These are phyloP conservation scores for Coronaproctus castanopsis DNA, from an alignment of 2,888 invertebrate genomes.

Conservation along the genomic window DNA sequence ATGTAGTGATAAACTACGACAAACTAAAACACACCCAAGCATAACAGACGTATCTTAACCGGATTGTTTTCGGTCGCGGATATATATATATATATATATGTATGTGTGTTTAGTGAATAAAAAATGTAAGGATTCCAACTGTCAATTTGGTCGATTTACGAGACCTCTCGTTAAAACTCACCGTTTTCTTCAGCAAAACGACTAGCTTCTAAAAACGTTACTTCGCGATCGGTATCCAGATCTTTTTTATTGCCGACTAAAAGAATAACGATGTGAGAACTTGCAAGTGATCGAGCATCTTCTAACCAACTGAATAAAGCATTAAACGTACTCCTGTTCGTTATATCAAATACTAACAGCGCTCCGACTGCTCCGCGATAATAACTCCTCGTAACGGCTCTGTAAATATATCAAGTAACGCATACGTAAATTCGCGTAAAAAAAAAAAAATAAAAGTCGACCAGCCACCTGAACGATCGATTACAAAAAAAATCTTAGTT, in stretches of 20 bases:
- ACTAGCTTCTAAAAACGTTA: slow-evolving; percentile 61
- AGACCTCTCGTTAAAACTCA: too few relatives aligned
- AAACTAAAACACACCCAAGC: too few relatives aligned
- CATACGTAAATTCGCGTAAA: too few relatives aligned
- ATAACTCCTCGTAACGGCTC: slow-evolving; percentile 51
- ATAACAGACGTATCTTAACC: too few relatives aligned
- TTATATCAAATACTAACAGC: slow-evolving; percentile 71
- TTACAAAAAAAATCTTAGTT: too few relatives aligned
- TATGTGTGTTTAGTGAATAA: too few relatives aligned
- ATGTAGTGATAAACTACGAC: too few relatives aligned
- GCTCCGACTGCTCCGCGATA: slow-evolving; percentile 83
- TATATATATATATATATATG: too few relatives aligned
- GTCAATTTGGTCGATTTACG: too few relatives aligned
- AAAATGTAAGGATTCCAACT: too few relatives aligned
- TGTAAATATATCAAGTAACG: slow-evolving; percentile 26
- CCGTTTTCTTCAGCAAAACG: slow-evolving; percentile 71
- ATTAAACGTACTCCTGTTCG: slow-evolving; percentile 79
- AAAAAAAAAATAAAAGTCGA: not conserved
- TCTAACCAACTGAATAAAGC: slow-evolving; percentile 69
- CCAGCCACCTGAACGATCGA: too few relatives aligned
- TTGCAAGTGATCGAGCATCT: slow-evolving; percentile 58
- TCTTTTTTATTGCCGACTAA: slow-evolving; percentile 68
- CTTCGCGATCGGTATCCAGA: slow-evolving; percentile 56
- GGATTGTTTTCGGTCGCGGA: too few relatives aligned
- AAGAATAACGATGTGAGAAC: slow-evolving; percentile 59